Conservation (phyloP, 2,888 invertebrate genomes). For the Melinopterus prodromus region DNA sequence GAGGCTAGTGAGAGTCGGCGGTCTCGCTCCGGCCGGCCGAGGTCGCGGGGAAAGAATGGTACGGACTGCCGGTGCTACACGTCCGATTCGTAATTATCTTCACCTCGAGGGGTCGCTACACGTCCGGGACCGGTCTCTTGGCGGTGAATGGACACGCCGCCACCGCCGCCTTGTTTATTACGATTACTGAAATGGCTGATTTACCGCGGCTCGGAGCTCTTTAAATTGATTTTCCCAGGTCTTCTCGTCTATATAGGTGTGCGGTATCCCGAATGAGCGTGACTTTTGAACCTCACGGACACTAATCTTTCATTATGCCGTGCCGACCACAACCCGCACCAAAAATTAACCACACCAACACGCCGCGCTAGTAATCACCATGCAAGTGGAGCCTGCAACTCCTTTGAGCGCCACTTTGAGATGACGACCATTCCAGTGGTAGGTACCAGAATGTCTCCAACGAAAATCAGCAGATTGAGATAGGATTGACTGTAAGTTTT, state of each 20-base stretch:
- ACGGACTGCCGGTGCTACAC: slow-evolving; percentile 12
- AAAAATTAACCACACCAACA: slow-evolving; percentile 11
- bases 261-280: slow-evolving; percentile 10
- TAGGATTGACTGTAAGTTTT: no score
- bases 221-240: slow-evolving; percentile 21
- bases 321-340: slow-evolving; percentile 18
- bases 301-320: slow-evolving; percentile 19
- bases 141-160: background rate
- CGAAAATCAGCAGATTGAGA: no score
- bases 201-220: slow-evolving; percentile 11
- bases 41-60: background rate
- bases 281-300: slow-evolving; percentile 20
- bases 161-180: slow-evolving; percentile 19
- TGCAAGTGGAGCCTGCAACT: background rate
- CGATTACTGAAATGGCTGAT: slow-evolving; percentile 21
- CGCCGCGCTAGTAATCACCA: background rate
- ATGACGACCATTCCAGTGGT: background rate
- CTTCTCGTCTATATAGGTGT: background rate
- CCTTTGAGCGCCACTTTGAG: background rate
- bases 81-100: slow-evolving; percentile 18
- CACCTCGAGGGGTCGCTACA: slow-evolving; percentile 18
- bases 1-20: background rate
- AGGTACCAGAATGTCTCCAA: no score
- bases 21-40: background rate
- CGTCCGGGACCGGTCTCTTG: background rate